Evolutionary conservation across 2,113 vertebrate genomes (phyloP).

Genomic region (Pituophis catenifer): DNA sequence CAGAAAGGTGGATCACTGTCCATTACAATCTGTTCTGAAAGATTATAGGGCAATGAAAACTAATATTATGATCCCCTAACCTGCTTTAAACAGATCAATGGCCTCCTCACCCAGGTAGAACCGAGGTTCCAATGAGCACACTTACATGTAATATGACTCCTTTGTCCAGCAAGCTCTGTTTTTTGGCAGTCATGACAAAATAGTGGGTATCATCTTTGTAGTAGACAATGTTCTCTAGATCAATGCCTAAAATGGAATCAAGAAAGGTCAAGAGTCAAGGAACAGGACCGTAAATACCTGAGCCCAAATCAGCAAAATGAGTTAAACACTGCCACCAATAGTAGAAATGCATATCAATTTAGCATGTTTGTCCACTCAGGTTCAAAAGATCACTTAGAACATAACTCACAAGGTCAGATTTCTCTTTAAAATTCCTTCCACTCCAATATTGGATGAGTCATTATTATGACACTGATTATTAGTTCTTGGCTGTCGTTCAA

Average conservation of each 20-base stretch:
- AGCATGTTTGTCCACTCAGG: neutral
- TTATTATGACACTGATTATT: neutral
- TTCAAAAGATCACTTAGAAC: neutral
- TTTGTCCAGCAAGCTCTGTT: slow-evolving; percentile 96
- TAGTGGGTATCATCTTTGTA: slow-evolving; percentile 99
- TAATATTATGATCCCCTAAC: neutral
- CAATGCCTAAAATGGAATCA: slow-evolving; percentile 81
- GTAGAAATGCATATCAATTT: too few relatives aligned
- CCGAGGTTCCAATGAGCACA: slow-evolving; percentile 22
- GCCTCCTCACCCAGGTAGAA: neutral
- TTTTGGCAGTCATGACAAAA: slow-evolving; percentile 99
- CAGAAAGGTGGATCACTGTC: neutral
- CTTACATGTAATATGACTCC: slow-evolving; percentile 94
- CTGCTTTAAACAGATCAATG: neutral
- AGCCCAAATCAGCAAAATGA: neutral
- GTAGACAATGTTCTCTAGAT: slow-evolving; percentile 99
- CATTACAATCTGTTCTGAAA: neutral
- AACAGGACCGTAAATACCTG: neutral
- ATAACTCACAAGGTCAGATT: neutral
- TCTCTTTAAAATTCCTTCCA: neutral
- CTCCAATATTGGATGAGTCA: neutral
- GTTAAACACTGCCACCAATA: neutral
- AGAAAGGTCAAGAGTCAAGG: neutral
- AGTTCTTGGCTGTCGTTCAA: neutral
- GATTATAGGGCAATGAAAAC: neutral